Evolutionary conservation across 92 coral and sea anemone genomes (phyloP).

Genomic region (Bergia sp.): DNA sequence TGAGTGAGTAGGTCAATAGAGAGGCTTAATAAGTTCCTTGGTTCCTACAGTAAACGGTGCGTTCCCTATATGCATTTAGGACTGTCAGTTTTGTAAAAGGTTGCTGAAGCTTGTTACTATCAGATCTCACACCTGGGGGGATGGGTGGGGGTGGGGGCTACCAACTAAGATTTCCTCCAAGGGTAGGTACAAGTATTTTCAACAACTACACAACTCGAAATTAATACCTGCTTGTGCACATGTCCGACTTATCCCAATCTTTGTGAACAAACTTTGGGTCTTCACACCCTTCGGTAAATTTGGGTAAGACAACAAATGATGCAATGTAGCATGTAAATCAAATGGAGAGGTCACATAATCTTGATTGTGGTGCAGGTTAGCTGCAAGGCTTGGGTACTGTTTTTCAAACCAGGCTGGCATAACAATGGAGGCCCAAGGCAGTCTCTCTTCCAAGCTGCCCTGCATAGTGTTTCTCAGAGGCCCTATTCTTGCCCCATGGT

Average conservation of each 20-base stretch:
- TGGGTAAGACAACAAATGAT: slow-evolving; percentile 63
- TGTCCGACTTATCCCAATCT: slow-evolving; percentile 53
- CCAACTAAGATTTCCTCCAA: too few relatives aligned
- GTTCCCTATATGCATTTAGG: too few relatives aligned
- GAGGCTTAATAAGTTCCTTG: too few relatives aligned
- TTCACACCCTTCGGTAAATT: slow-evolving; percentile 48
- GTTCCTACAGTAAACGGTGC: too few relatives aligned
- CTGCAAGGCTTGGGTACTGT: slow-evolving; percentile 59
- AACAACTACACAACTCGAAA: background rate
- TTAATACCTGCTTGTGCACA: slow-evolving; percentile 71
- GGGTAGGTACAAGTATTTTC: too few relatives aligned
- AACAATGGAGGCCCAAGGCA: slow-evolving; percentile 79
- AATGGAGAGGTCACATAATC: slow-evolving; percentile 68
- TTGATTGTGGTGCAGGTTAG: slow-evolving; percentile 61
- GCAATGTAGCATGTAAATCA: slow-evolving; percentile 77
- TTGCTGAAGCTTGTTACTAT: too few relatives aligned
- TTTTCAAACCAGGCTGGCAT: slow-evolving; percentile 76
- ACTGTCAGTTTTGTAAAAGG: too few relatives aligned
- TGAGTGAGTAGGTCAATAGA: too few relatives aligned
- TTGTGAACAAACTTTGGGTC: slow-evolving; percentile 70
- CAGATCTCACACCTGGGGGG: too few relatives aligned
- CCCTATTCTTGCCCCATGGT: slow-evolving; percentile 83
- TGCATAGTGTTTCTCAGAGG: slow-evolving; percentile 79
- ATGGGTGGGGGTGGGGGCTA: too few relatives aligned
- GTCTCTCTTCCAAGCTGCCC: slow-evolving; percentile 76